phyloP scores from a whole-genome alignment of 2,888 invertebrate species.

The Fissipunctia ypsillon region DNA sequence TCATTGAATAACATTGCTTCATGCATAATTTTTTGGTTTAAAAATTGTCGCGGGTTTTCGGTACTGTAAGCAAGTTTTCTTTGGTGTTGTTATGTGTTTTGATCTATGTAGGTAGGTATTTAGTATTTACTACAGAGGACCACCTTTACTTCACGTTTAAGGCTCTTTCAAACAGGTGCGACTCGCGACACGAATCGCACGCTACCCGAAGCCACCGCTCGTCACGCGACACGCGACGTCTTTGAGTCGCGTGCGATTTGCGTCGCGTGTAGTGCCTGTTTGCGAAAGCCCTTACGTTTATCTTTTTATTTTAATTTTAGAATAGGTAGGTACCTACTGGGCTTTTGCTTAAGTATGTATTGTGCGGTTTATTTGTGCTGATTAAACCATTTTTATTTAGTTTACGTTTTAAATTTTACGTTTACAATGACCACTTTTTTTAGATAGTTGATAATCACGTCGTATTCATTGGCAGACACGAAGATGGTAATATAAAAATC shows the following conservation, averaged over 20 bases:
- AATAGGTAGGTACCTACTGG: too few species aligned
- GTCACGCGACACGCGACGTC: too few species aligned
- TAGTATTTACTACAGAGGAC: neutral
- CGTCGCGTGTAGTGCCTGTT: too few species aligned
- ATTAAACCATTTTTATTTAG: neutral
- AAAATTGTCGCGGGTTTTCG: slow-evolving; percentile 72
- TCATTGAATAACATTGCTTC: slow-evolving; percentile 89
- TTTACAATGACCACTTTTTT: neutral
- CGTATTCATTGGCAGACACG: neutral
- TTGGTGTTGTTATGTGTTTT: neutral
- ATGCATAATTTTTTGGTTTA: slow-evolving; percentile 86
- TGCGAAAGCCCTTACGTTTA: too few species aligned
- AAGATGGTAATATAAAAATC: neutral
- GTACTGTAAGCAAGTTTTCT: neutral
- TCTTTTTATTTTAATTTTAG: too few species aligned
- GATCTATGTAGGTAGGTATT: neutral
- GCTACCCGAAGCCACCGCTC: too few species aligned
- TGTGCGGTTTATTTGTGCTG: too few species aligned
- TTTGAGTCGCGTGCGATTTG: too few species aligned
- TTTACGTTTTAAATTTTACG: neutral
- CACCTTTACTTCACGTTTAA: neutral
- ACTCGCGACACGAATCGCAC: too few species aligned
- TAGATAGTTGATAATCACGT: neutral
- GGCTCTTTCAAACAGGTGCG: too few species aligned
- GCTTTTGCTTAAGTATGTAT: too few species aligned